phyloP scores from a whole-genome alignment of 2,888 invertebrate genomes.

The Melinopterus prodromus region DNA sequence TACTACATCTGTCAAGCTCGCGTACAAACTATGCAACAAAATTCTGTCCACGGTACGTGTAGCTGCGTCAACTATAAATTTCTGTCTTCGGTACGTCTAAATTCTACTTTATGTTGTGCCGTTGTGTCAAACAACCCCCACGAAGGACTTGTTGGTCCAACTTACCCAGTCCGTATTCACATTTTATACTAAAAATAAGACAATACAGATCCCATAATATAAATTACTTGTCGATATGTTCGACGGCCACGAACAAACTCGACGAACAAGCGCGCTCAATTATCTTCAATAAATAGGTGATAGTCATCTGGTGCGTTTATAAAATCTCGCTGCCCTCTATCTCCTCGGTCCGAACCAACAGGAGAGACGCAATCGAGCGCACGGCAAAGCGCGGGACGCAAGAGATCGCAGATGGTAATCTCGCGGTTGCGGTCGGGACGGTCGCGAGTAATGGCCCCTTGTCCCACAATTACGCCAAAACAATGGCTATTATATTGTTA shows the following conservation, averaged over 20 bases:
- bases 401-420: constrained; percentile 24
- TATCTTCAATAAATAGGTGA: constrained; percentile 31
- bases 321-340: constrained; percentile 12
- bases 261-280: constrained; percentile 16
- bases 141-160: too few species aligned
- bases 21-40: too few species aligned
- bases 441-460: constrained; percentile 7
- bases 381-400: neutral
- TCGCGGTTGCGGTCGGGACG: neutral
- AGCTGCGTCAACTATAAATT: too few species aligned
- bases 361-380: neutral
- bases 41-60: too few species aligned
- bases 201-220: neutral
- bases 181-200: too few species aligned
- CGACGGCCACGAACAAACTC: neutral
- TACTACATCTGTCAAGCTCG: too few species aligned
- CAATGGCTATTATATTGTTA: constrained; percentile 20
- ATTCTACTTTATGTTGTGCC: too few species aligned
- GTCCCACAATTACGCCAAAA: constrained; percentile 26
- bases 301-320: constrained; percentile 20
- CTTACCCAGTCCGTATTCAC: too few species aligned
- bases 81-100: too few species aligned
- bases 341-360: neutral
- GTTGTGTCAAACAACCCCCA: too few species aligned
- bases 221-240: neutral